A percentile compares a stretch with the other conserved stretches of the same genome.
Evolutionary conservation across 2,888 invertebrate genomes (phyloP).

Genomic region (Ornithoptera alexandrae): DNA sequence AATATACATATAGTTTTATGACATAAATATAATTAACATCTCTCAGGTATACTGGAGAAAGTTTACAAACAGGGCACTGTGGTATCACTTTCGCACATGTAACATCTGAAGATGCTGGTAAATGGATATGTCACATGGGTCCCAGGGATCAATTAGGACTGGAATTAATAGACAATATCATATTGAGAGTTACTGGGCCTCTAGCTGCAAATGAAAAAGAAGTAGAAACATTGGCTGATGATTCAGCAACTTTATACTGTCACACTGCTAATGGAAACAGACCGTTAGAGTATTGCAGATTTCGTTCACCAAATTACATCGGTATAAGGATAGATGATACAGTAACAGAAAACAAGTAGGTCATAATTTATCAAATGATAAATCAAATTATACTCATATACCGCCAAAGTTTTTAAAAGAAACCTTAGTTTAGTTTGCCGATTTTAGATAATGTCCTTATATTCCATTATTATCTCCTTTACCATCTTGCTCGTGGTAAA

Average conservation of each 20-base stretch:
- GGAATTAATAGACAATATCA: conserved; percentile 56
- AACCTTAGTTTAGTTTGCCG: background rate
- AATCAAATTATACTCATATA: background rate
- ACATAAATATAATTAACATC: background rate
- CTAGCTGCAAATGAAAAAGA: conserved; percentile 56
- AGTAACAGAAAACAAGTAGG: conserved; percentile 58
- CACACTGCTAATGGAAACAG: conserved; percentile 61
- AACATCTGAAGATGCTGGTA: conserved; percentile 53
- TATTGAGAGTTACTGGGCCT: conserved; percentile 68
- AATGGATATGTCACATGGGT: conserved; percentile 76
- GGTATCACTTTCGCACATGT: conserved; percentile 63
- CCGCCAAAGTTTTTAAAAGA: background rate
- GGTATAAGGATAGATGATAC: conserved; percentile 67
- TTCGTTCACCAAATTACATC: conserved; percentile 56
- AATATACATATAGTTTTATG: background rate
- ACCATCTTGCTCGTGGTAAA: background rate
- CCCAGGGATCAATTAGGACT: conserved; percentile 51
- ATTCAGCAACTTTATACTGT: conserved; percentile 58
- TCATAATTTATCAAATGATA: background rate
- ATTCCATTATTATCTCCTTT: background rate
- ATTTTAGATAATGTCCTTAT: background rate
- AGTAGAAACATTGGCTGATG: conserved; percentile 43
- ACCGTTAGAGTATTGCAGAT: conserved; percentile 73
- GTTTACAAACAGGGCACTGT: conserved; percentile 67
- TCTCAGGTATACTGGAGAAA: conserved; percentile 65